phyloP scores from a whole-genome alignment of 1,140 invertebrate genomes.

The Asobara japonica region DNA sequence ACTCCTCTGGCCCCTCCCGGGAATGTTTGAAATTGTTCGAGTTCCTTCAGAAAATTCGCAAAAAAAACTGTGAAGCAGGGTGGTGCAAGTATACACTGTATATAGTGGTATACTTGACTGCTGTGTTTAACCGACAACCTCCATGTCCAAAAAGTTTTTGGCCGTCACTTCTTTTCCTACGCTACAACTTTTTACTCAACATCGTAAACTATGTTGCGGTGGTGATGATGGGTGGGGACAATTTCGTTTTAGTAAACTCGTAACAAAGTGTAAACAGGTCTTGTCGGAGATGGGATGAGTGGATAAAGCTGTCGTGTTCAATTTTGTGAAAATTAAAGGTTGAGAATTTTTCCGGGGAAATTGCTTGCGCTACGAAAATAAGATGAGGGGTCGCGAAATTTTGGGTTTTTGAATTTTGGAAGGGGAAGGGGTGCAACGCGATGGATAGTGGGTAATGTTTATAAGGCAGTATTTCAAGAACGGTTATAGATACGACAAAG shows the following conservation, averaged over 20 bases:
- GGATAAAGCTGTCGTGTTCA: background rate
- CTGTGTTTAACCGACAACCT: background rate
- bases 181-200: constrained; percentile 13
- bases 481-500: no score
- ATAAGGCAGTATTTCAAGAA: no score
- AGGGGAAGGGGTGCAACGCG: no score
- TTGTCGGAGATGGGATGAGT: background rate
- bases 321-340: background rate
- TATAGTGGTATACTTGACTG: background rate
- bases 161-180: background rate
- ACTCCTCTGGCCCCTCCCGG: no score
- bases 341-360: background rate
- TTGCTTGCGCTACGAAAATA: no score
- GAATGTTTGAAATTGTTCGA: no score
- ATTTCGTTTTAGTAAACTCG: constrained; percentile 10
- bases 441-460: no score
- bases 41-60: no score
- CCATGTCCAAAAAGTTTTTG: background rate
- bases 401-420: no score
- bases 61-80: no score
- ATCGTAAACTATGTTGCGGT: background rate
- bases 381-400: no score
- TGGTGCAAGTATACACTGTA: background rate
- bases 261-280: background rate
- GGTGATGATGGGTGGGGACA: background rate